Evolutionary conservation across 2,797 vertebrate species (phyloP), one percentile per base, ranked within the genome.

Genomic region (Hozukius guyotensis): DNA sequence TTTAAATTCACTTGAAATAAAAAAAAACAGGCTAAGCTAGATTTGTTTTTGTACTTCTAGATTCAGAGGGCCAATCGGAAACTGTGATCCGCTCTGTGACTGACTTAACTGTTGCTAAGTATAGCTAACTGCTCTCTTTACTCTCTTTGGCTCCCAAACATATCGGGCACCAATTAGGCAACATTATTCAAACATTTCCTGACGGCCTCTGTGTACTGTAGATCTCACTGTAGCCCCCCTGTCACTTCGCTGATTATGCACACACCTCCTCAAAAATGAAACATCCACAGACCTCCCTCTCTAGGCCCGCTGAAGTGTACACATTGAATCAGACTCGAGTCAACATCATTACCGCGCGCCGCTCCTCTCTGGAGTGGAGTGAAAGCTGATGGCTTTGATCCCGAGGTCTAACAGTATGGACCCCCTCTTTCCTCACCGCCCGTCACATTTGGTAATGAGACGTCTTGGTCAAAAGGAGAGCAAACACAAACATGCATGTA

Each of bases 331-430:
- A 83, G 84, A 90, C 88, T 87, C 90, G 86, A 93, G 87, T 93
- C 91, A 93, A 93, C 90, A 93, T 93, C 88, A 92, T 93, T 92
- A 93, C 88, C 64, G 72, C 13, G 31, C 8, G 68, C 31, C 10
- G 34, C 75, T 87, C 69, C 73, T 84, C 88, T 90, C 78, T 81
- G 72, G 83, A 90, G 86, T 84, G 74, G 46, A 81, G 76, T 62
- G 61, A 53, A 67, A 32, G 25, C 63, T 76, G 81, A 78, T 72
- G 25, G 71, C 77, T 91, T 88, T 93, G 86, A 93, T 89, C 75
- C 78, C 2, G 3, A 38, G 70, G 74, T 73, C 78, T 83, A 71
- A 71, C n/a, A 77, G 63, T 61, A 75, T 8, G 16, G 59, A 73
- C 38, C 57, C 63, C 29, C 32, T 42, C 29, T 2, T 61, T 46